These are phyloP conservation scores for Merluccius polli DNA, from an alignment of 2,797 vertebrate genomes.

Conservation along the genomic window DNA sequence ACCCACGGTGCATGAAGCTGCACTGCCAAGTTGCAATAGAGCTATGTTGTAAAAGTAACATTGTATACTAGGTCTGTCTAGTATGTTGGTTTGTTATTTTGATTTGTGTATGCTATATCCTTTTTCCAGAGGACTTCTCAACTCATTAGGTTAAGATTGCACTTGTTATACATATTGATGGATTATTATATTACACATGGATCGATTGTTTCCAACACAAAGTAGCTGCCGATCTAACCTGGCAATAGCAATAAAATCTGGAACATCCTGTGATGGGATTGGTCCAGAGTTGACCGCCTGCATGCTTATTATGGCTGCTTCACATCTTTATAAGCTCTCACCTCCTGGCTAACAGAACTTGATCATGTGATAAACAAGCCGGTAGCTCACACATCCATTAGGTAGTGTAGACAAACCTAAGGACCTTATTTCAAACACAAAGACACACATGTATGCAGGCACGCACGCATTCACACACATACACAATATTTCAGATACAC, in stretches of 20 bases:
- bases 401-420: slow-evolving; percentile 9
- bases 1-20: too few relatives aligned
- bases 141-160: background rate
- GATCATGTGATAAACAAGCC: slow-evolving; percentile 16
- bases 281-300: background rate
- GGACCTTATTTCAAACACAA: background rate
- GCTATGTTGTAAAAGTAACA: too few relatives aligned
- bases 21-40: too few relatives aligned
- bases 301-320: background rate
- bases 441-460: background rate
- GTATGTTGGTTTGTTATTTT: background rate
- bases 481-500: background rate
- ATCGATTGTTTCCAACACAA: background rate
- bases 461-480: background rate
- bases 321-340: slow-evolving; percentile 5
- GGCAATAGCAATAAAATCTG: background rate
- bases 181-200: background rate
- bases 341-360: background rate
- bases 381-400: slow-evolving; percentile 11
- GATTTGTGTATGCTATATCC: background rate
- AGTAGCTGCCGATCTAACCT: background rate
- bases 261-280: background rate
- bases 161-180: background rate
- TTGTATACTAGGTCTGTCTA: background rate
- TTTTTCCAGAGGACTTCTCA: background rate